Evolutionary conservation across 2,797 vertebrate genomes (phyloP), one percentile per base, ranked within the genome.

Genomic region (Sebastes goodei): DNA sequence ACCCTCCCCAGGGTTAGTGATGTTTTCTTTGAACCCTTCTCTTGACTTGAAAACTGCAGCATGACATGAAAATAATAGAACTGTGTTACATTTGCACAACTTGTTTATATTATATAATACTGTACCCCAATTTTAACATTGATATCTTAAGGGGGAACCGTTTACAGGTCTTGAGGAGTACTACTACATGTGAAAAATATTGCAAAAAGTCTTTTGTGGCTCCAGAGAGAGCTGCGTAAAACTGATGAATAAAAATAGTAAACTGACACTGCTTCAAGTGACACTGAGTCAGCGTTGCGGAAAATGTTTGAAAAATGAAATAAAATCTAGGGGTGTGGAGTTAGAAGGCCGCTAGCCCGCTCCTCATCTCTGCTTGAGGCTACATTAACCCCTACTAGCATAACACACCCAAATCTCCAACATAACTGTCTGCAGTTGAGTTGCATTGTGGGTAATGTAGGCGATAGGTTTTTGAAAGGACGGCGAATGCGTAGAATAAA

Each of bases 181-280:
- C 15, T 35, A 8, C 21, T 27, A 9, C 27, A n/a, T 9, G 46
- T 68, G n/a, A 21, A 69, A 53, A 63, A 49, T 27, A 52, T 53
- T 33, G 38, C 30, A 66, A 23, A 14, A 21, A 61, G 63, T 10
- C 11, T 21, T 72, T 66, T 27, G 38, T 52, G 29, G 69, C 38
- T 52, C 62, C 56, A 32, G 14, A 55, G n/a, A 56, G 30, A 66
- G 70, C 32, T 30, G 46, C 0, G 4, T 32, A 20, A 62, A 62
- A 21, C 63, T 73, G 57, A 35, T 30, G 8, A 62, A 80, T 61
- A 52, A 17, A 73, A 61, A 42, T 8, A 38, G 57, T 67, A n/a
- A 42, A 25, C 14, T 3, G 20, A 21, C 2, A 17, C 25, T n/a
- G 70, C 56, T 46, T 55, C 4, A 9, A 17, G 42, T 46, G 42